A percentile compares a stretch with the other conserved stretches of the same genome.
Conservation (phyloP, 2,113 vertebrate genomes). For the Pseudorectes ferrugineus region DNA sequence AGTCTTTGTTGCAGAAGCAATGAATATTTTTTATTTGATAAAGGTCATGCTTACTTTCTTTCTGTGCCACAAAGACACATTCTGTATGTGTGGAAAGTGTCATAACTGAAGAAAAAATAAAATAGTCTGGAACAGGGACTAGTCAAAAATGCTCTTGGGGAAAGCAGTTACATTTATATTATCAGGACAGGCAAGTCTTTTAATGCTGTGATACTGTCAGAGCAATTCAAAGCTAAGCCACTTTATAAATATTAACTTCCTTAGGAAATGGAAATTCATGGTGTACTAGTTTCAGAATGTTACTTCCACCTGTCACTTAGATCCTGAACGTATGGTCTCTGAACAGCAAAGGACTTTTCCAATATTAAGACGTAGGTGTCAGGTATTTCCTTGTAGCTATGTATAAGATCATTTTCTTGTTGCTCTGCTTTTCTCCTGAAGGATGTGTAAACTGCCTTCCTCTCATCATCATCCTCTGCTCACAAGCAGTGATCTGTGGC, state of each 20-base stretch:
- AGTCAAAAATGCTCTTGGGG: constrained; percentile 5
- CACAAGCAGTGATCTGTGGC: not conserved
- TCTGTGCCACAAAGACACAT: not conserved
- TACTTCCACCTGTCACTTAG: constrained; percentile 29
- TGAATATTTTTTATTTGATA: not conserved
- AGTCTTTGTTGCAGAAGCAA: not conserved
- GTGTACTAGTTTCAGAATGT: not conserved
- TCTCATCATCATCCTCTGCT: not conserved
- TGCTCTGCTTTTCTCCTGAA: not conserved
- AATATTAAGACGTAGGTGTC: not conserved
- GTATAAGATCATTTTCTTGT: not conserved
- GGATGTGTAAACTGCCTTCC: not conserved
- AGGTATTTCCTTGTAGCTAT: not conserved
- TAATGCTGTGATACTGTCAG: constrained; percentile 5
- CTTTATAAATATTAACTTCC: constrained; percentile 32
- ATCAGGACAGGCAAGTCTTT: constrained; percentile 11
- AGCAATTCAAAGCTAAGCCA: constrained; percentile 36
- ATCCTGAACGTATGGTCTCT: not conserved
- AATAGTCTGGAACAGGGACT: not conserved
- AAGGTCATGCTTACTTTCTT: not conserved
- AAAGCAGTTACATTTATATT: constrained; percentile 25
- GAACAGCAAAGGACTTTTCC: not conserved
- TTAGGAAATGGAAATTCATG: constrained; percentile 39
- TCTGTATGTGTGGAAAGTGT: not conserved
- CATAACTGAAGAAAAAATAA: constrained; percentile 10